phyloP scores from a whole-genome alignment of 2,113 vertebrate species.

The Cephalopterus ornatus region DNA sequence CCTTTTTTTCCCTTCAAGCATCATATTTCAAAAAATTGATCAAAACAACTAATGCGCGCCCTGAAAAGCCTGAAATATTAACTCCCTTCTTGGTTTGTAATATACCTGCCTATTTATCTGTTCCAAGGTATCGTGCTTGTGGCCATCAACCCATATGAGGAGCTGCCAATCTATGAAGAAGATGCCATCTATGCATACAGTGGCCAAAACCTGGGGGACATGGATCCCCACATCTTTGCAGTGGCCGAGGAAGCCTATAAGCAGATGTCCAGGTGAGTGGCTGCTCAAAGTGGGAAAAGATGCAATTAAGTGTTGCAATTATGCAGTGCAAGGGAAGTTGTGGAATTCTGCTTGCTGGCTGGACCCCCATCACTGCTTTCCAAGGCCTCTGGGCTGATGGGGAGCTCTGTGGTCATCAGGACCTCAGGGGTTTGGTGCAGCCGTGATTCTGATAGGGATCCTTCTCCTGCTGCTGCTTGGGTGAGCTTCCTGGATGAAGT shows the following conservation, averaged over 20 bases:
- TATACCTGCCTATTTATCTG: not conserved
- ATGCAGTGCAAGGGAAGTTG: fast-evolving
- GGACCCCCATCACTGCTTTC: fast-evolving
- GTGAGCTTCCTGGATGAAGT: not conserved
- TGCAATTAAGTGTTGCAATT: not conserved
- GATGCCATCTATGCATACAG: slow-evolving; percentile 96
- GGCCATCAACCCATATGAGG: slow-evolving; percentile 94
- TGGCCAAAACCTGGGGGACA: slow-evolving; percentile 93
- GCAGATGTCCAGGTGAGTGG: slow-evolving; percentile 91
- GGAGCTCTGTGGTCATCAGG: not conserved
- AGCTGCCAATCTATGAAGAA: slow-evolving; percentile 93
- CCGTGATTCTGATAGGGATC: not conserved
- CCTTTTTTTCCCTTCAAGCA: too few species aligned
- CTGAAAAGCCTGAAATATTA: not conserved
- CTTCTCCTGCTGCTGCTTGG: not conserved
- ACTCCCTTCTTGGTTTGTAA: not conserved
- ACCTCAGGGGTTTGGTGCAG: fast-evolving
- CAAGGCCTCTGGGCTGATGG: not conserved
- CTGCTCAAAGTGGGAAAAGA: not conserved
- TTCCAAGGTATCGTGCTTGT: slow-evolving; percentile 91
- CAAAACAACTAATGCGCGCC: not conserved
- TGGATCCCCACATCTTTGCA: slow-evolving; percentile 97
- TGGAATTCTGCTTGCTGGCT: not conserved
- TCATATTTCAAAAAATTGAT: fast-evolving
- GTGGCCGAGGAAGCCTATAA: slow-evolving; percentile 96